Evolutionary conservation across 2,888 invertebrate genomes (phyloP), one percentile per base, ranked within the genome.

Genomic region (Steinernema hermaphroditum): DNA sequence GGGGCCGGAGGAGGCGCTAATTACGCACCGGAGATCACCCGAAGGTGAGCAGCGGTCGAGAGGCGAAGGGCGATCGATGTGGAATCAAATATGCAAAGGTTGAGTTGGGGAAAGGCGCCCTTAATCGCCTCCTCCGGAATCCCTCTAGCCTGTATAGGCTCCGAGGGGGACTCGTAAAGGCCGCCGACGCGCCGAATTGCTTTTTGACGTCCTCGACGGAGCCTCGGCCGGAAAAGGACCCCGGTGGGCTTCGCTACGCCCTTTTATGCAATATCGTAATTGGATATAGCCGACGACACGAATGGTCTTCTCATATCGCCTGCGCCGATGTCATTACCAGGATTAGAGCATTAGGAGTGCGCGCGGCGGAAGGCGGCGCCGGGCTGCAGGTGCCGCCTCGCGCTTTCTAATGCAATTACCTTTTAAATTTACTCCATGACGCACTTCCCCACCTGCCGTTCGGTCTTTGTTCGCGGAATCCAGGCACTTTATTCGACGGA

Each of bases 1-100:
- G 12, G 19, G 49, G 12, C n/a, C n/a, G n/a, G n/a, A n/a, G 2
- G 19, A 46, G 27, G 62, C 16, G 6, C 34, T 62, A 62, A 62
- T 62, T 62, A 62, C 62, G 62, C 27, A 32, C 62, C 62, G 22
- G 46, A 46, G 46, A 46, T 46, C n/a, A 46, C 62, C 29, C 27
- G 62, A 62, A 41, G 43, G 43, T 41, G 22, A 4, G 27, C 54
- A 9, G 54, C 54, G n/a, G 49, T 6, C 4, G 54, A 54, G 54
- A 27, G 27, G 27, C 54, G 4, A 27, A 54, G 54, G 22, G 62
- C 22, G 27, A 62, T 62, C 62, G 62, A 62, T 62, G 62, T 16
- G 32, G 62, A 29, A 62, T 62, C 29, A 62, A 62, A 32, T 32
- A 62, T 62, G 62, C 62, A 62, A 62, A 62, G 62, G 62, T 62